Base-by-base conservation (phyloP, 2,113 vertebrate species). In the Turdus rufiventris region DNA sequence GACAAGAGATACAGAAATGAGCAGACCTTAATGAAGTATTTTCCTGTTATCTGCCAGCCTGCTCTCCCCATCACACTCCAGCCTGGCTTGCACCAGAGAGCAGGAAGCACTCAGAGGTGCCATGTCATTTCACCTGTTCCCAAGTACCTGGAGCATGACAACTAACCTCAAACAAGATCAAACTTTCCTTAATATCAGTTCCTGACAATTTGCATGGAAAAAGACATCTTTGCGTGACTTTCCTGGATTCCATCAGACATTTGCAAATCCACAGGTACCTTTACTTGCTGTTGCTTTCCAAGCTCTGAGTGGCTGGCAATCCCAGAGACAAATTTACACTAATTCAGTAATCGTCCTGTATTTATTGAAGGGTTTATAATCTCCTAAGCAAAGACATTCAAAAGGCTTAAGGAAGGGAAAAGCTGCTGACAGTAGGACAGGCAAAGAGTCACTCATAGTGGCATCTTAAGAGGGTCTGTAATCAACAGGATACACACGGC, bases 401-500 rank as follows among this genome's bases (percentile, higher is more conserved):
- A 93, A 95, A 92, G 78, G 91, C 93, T 97, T 96, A 97, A 94
- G 50, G 79, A 82, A 95, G 34, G 77, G 60, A 77, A 96, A 95
- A 96, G 97, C 95, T 94, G 94, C 91, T 97, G 95, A 97, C 90
- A 96, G 88, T n/a, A 88, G 80, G 82, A 53, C 91, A 92, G 31
- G 88, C 68, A 93, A 88, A 88, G 94, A 97, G 91, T 91, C 96
- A 84, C 65, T 93, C 94, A 84, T 89, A 96, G 96, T 28, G 67
- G 95, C 94, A 93, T 97, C 72, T 96, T 95, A 95, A 97, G 89
- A 95, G 74, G 90, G 94, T 91, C 96, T 96, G 91, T 96, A 97
- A 97, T 97, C 97, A 96, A 95, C 56, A 11, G 79, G 81, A 94
- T 74, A 77, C 96, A 97, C 84, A 91, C 68, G 91, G 95, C 90